A percentile compares a stretch with the other conserved stretches of the same genome.
These are phyloP conservation scores for Odontocerum albicorne DNA, from an alignment of 2,888 invertebrate species.

Conservation along the genomic window DNA sequence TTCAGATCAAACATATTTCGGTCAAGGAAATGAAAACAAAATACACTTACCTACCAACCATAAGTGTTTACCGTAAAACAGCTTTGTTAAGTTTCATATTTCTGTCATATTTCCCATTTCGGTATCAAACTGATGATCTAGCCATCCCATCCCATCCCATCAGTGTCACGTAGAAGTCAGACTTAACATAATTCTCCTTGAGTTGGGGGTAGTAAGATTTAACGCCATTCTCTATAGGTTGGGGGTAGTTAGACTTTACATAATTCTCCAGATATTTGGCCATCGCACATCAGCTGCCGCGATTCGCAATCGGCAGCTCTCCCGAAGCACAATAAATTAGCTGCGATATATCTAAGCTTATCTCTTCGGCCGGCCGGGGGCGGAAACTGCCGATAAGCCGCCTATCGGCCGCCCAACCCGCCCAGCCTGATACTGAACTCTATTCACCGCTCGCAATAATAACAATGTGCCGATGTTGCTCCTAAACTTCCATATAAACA, in stretches of 20 bases:
- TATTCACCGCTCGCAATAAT: constrained; percentile 11
- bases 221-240: not conserved
- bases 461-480: constrained; percentile 1
- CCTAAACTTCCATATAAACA: too few relatives aligned
- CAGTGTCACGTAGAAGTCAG: too few relatives aligned
- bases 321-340: constrained; percentile 37
- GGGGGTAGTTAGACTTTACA: not conserved
- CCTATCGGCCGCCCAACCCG: constrained; percentile 23
- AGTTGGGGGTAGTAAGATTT: not conserved
- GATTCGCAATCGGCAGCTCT: constrained; percentile 9
- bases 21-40: too few relatives aligned
- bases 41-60: too few relatives aligned
- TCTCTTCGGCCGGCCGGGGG: constrained; percentile 17
- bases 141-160: too few relatives aligned
- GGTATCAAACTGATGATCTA: too few relatives aligned
- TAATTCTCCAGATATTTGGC: constrained; percentile 7
- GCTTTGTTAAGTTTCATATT: too few relatives aligned
- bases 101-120: too few relatives aligned
- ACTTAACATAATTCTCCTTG: too few relatives aligned
- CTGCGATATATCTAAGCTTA: constrained; percentile 32
- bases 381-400: constrained; percentile 24
- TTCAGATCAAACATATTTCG: too few relatives aligned
- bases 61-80: too few relatives aligned
- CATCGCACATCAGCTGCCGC: constrained; percentile 14
- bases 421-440: constrained; percentile 22